Evolutionary conservation across 2,888 invertebrate genomes (phyloP).

Genomic region (Tribolium freemani): DNA sequence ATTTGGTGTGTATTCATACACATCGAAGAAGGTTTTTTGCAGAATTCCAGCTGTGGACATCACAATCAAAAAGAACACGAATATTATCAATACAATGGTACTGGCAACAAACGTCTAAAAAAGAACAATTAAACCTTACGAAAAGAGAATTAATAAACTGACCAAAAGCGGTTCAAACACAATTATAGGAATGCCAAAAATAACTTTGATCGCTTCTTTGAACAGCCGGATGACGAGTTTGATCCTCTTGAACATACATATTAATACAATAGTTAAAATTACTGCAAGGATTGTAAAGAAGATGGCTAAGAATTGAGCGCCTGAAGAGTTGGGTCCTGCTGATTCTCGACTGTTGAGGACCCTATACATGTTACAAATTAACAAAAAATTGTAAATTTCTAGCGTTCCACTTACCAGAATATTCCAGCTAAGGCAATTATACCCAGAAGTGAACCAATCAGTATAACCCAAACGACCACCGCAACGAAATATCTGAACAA

Average conservation of each 20-base stretch:
- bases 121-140: neutral
- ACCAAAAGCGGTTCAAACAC: slow-evolving; percentile 71
- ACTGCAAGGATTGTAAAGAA: slow-evolving; percentile 46
- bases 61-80: slow-evolving; percentile 18
- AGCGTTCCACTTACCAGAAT: slow-evolving; percentile 70
- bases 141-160: slow-evolving; percentile 49
- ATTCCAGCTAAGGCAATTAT: slow-evolving; percentile 71
- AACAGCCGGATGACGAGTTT: slow-evolving; percentile 71
- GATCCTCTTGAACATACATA: slow-evolving; percentile 71
- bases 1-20: slow-evolving; percentile 57
- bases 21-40: neutral
- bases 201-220: slow-evolving; percentile 72
- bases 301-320: slow-evolving; percentile 21
- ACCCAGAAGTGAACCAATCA: slow-evolving; percentile 69
- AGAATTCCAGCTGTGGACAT: slow-evolving; percentile 32
- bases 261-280: slow-evolving; percentile 65
- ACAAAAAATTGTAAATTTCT: neutral
- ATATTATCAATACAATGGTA: neutral
- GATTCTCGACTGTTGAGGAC: too few relatives aligned
- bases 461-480: slow-evolving; percentile 73
- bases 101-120: slow-evolving; percentile 41
- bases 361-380: too few relatives aligned
- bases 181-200: slow-evolving; percentile 70
- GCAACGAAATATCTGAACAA: slow-evolving; percentile 72
- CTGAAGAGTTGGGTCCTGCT: neutral